Evolutionary conservation across 2,113 vertebrate genomes (phyloP).

Genomic region (Procavia capensis): DNA sequence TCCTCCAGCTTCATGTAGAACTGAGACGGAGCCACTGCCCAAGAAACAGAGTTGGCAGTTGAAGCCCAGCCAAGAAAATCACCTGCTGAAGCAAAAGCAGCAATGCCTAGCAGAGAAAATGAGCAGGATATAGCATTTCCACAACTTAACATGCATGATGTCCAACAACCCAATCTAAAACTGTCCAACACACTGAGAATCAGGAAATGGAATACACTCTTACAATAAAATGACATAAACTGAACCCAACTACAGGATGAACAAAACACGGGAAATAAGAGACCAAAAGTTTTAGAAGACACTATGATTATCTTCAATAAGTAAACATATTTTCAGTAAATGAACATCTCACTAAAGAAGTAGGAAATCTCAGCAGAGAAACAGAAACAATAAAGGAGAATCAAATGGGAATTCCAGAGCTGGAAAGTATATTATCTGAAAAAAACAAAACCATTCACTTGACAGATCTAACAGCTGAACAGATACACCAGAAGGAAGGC

Average conservation of each 20-base stretch:
- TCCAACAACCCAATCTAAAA: too few relatives aligned
- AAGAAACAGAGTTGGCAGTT: neutral
- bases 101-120: neutral
- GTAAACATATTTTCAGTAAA: neutral
- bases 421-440: neutral
- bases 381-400: too few relatives aligned
- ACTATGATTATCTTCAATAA: neutral
- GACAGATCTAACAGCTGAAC: neutral
- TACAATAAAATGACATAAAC: neutral
- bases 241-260: neutral
- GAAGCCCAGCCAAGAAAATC: neutral
- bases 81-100: neutral
- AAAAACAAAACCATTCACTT: too few relatives aligned
- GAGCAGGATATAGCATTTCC: too few relatives aligned
- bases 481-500: neutral
- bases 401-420: too few relatives aligned
- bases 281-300: neutral
- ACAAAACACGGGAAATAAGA: neutral
- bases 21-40: neutral
- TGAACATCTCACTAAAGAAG: neutral
- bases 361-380: too few relatives aligned
- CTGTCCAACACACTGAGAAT: too few relatives aligned
- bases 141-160: too few relatives aligned
- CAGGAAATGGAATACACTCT: too few relatives aligned
- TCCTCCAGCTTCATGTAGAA: neutral